Evolutionary conservation across 2,797 vertebrate genomes (phyloP).

Genomic region (Ptychadena robeensis): DNA sequence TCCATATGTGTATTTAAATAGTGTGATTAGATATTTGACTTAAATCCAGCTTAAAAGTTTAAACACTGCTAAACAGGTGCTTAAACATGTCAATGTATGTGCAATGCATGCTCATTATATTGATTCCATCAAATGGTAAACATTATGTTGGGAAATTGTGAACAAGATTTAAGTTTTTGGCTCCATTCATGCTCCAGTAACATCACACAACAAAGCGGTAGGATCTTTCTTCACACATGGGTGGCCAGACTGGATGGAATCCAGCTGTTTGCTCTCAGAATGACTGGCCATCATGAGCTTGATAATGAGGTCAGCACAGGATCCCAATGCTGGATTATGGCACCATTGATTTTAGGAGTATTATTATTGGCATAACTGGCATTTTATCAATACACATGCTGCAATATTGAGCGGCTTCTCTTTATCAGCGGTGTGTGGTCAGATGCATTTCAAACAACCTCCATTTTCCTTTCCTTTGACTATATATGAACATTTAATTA

Average conservation of each 20-base stretch:
- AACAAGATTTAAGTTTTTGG: background rate
- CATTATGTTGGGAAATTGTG: background rate
- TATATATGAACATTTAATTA: background rate
- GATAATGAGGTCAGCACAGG: background rate
- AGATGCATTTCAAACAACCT: background rate
- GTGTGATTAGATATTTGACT: background rate
- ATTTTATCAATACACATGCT: background rate
- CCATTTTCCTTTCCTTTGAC: background rate
- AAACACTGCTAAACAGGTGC: too few relatives aligned
- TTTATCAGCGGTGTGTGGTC: background rate
- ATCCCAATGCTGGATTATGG: background rate
- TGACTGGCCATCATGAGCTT: background rate
- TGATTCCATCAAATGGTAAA: background rate
- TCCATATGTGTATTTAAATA: background rate
- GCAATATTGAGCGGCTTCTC: background rate
- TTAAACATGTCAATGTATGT: background rate
- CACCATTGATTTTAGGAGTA: background rate
- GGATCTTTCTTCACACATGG: background rate
- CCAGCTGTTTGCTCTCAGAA: background rate
- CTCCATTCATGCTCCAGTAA: background rate
- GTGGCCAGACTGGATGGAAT: background rate
- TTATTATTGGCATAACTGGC: slow-evolving; percentile 1
- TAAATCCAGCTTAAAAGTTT: background rate
- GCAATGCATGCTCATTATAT: background rate
- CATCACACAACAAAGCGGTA: background rate